These are phyloP conservation scores for Drosophila trapezifrons DNA, from an alignment of 1,140 invertebrate genomes.

Conservation along the genomic window DNA sequence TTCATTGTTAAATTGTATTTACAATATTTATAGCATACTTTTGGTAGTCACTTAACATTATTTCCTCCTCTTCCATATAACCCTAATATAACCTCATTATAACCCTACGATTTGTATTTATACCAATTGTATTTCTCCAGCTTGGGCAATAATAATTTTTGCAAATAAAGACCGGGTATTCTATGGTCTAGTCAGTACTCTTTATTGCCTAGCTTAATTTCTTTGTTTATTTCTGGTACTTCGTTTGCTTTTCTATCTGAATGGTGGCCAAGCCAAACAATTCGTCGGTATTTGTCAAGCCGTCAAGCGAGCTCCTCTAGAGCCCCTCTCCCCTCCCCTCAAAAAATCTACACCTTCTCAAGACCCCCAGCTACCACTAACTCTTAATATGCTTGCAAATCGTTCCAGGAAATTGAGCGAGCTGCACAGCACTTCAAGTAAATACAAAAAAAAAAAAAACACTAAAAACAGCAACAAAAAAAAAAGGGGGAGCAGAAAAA, in stretches of 20 bases:
- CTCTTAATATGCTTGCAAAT: conserved; percentile 66
- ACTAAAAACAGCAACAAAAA: conserved; percentile 1
- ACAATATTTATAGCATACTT: no score
- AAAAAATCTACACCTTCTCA: not conserved
- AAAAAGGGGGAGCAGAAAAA: not conserved
- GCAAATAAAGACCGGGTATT: not conserved
- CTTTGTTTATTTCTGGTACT: conserved; percentile 9
- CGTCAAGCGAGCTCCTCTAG: conserved; percentile 15
- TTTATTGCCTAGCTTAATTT: not conserved
- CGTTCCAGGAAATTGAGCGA: conserved; percentile 75
- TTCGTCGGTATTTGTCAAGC: conserved; percentile 68
- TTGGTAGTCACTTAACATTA: no score
- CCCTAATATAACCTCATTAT: no score
- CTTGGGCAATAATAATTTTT: not conserved
- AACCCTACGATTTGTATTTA: no score
- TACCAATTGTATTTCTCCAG: no score
- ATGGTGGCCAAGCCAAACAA: conserved; percentile 47
- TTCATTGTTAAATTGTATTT: no score
- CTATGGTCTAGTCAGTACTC: not conserved
- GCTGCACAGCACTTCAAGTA: conserved; percentile 70
- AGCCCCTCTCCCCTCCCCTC: no score
- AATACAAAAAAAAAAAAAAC: conserved; percentile 17
- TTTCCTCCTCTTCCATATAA: no score
- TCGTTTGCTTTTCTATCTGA: conserved; percentile 48
- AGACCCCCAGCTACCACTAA: not conserved